Percentiles rank a stretch among this genome's conserved stretches.
phyloP scores from a whole-genome alignment of 2,888 invertebrate species.

The Caenorhabditis sinica region DNA sequence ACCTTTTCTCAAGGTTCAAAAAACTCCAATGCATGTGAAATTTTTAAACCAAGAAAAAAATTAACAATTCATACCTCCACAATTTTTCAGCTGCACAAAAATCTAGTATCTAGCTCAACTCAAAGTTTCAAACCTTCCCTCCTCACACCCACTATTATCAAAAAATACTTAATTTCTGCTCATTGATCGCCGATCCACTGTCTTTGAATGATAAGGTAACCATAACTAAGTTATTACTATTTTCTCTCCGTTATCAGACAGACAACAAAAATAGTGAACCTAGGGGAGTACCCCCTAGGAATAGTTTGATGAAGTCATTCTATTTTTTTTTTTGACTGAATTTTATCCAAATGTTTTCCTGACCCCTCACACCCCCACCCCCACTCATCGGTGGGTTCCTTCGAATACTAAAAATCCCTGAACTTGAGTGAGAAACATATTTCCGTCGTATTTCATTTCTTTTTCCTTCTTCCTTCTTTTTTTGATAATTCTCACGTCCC shows the following conservation, averaged over 20 bases:
- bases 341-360: constrained; percentile 3
- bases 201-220: neutral
- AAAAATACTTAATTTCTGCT: constrained; percentile 25
- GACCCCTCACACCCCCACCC: neutral
- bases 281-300: neutral
- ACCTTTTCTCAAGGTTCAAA: too few relatives aligned
- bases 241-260: neutral
- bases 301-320: neutral
- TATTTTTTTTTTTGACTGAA: neutral
- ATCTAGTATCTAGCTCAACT: too few relatives aligned
- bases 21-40: too few relatives aligned
- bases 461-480: neutral
- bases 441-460: neutral
- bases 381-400: too few relatives aligned
- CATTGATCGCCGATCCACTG: constrained; percentile 12
- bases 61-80: too few relatives aligned
- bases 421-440: too few relatives aligned
- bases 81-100: too few relatives aligned
- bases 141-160: too few relatives aligned
- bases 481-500: constrained; percentile 21
- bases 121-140: too few relatives aligned
- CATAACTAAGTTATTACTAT: constrained; percentile 18
- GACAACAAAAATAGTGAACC: too few relatives aligned
- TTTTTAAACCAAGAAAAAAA: too few relatives aligned
- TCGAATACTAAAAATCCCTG: too few relatives aligned